These are phyloP conservation scores for Paradisaea rubra DNA, from an alignment of 2,113 vertebrate species.

Conservation along the genomic window DNA sequence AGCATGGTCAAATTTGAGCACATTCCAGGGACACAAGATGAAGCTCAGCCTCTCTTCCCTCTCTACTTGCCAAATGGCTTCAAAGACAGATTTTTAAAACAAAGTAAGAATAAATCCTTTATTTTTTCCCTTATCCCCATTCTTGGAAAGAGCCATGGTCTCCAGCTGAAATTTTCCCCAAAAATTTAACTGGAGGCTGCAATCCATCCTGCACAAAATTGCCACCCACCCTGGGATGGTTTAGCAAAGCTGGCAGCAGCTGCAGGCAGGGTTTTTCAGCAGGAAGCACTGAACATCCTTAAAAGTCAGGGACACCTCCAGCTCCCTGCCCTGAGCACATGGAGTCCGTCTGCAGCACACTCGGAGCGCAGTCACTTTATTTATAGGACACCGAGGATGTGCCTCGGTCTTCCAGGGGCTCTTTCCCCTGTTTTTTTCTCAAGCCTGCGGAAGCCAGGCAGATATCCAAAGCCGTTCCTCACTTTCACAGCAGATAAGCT, in stretches of 20 bases:
- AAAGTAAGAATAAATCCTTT: not conserved
- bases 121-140: not conserved
- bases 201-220: not conserved
- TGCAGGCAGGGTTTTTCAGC: not conserved
- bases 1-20: conserved; percentile 34
- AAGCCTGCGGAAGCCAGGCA: conserved; percentile 42
- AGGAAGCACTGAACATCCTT: not conserved
- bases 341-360: not conserved
- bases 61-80: conserved; percentile 24
- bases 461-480: conserved; percentile 52
- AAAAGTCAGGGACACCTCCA: not conserved
- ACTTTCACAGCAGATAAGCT: conserved; percentile 67
- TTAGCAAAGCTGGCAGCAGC: not conserved
- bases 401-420: not conserved
- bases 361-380: not conserved
- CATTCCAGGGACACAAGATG: conserved; percentile 33
- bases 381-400: not conserved
- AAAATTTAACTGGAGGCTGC: not conserved
- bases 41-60: not conserved
- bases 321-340: not conserved
- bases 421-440: not conserved
- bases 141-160: not conserved
- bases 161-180: not conserved
- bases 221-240: not conserved
- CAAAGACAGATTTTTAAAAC: conserved; percentile 26